These are phyloP conservation scores for Xylophagus ater DNA, from an alignment of 2,888 invertebrate species.

Conservation along the genomic window DNA sequence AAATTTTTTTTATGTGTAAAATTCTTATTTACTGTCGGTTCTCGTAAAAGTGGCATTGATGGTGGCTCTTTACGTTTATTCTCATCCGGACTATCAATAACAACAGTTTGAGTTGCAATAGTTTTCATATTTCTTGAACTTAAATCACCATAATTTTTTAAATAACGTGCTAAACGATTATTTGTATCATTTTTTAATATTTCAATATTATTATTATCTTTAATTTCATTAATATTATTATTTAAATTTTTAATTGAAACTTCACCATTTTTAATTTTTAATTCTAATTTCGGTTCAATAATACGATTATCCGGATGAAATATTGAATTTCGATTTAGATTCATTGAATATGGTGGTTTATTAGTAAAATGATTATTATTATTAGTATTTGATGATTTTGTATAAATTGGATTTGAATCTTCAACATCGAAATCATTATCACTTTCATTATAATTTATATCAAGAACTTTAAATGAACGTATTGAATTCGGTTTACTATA, in stretches of 20 bases:
- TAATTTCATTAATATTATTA: conserved; percentile 3
- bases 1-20: conserved; percentile 9
- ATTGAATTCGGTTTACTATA: not conserved
- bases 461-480: conserved; percentile 7
- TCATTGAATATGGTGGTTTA: conserved; percentile 13
- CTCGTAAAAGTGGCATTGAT: conserved; percentile 52
- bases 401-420: too few species aligned
- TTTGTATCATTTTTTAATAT: conserved; percentile 29
- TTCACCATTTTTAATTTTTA: conserved; percentile 6
- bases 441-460: conserved; percentile 2
- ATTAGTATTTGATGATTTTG: too few species aligned
- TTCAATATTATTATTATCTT: conserved; percentile 26
- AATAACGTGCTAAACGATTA: conserved; percentile 28
- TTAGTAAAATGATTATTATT: not conserved
- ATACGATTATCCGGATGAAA: conserved; percentile 26
- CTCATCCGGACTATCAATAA: too few species aligned
- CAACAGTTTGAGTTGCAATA: conserved; percentile 33
- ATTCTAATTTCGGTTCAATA: conserved; percentile 9
- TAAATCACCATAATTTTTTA: conserved; percentile 34
- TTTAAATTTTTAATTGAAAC: not conserved
- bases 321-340: conserved; percentile 30
- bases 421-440: not conserved
- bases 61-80: conserved; percentile 34
- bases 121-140: conserved; percentile 22
- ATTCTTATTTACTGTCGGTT: conserved; percentile 37